Percentiles rank a stretch among this genome's conserved stretches.
Conservation (phyloP, 2,113 vertebrate genomes). For the Oryzias celebensis region DNA sequence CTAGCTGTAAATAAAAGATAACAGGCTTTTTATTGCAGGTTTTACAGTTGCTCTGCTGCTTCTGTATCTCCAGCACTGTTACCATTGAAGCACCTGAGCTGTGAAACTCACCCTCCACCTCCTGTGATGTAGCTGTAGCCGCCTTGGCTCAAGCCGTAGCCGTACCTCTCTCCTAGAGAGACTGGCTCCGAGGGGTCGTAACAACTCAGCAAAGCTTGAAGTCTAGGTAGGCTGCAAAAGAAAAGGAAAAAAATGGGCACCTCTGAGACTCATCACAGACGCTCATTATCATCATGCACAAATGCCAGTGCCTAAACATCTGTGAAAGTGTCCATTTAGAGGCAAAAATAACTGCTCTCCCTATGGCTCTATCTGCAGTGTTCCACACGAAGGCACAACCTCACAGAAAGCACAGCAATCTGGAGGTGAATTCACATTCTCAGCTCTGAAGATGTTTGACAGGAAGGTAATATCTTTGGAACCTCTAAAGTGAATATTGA, state of each 20-base stretch:
- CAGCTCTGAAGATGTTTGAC: slow-evolving; percentile 36
- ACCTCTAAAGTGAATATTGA: slow-evolving; percentile 21
- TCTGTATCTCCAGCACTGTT: slow-evolving; percentile 30
- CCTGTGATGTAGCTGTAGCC: slow-evolving; percentile 98
- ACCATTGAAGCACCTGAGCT: slow-evolving; percentile 19
- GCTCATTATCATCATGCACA: slow-evolving; percentile 26
- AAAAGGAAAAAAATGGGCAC: neutral
- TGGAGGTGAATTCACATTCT: slow-evolving; percentile 26
- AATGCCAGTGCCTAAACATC: neutral
- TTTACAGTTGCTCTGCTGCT: slow-evolving; percentile 23
- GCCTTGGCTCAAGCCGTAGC: slow-evolving; percentile 90
- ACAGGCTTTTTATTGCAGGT: slow-evolving; percentile 38
- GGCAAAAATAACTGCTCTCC: slow-evolving; percentile 27
- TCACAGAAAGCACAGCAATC: slow-evolving; percentile 35
- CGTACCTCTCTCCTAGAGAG: slow-evolving; percentile 92
- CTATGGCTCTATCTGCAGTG: slow-evolving; percentile 26
- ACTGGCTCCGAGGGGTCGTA: slow-evolving; percentile 84
- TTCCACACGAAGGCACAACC: slow-evolving; percentile 32
- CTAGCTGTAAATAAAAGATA: slow-evolving; percentile 57
- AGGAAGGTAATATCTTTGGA: slow-evolving; percentile 30
- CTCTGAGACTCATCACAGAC: slow-evolving; percentile 39
- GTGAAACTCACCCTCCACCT: slow-evolving; percentile 89
- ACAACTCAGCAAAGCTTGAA: slow-evolving; percentile 89
- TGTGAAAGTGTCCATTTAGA: slow-evolving; percentile 25
- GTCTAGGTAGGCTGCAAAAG: slow-evolving; percentile 82